Base-by-base conservation (phyloP, 2,797 vertebrate species). In the Epinephelus coioides region DNA sequence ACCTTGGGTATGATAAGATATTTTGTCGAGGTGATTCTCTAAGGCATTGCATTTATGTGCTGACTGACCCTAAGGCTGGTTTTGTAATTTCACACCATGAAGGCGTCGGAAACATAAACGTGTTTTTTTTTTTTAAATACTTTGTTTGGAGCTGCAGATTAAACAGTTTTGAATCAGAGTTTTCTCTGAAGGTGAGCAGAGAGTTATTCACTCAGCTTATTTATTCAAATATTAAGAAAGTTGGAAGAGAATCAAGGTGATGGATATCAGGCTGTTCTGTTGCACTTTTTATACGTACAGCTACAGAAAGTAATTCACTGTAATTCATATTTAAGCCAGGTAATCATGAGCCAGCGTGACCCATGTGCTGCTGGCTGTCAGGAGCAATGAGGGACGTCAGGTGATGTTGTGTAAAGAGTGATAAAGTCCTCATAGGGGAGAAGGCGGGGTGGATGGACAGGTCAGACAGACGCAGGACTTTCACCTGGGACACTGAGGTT, bases 51-150 rank as follows among this genome's bases (percentile, higher is more conserved):
- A 10, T 71, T 17, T 11, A 10, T 19, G 57, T 56, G 64, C 43
- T 2, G 6, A 0, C 13, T 21, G 19, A 71, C 55, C 27, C 21
- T 10, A 3, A 21, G 43, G 14, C 61, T 25, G 18, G 7, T 50
- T 69, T 44, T 65, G 18, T 71, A 17, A 25, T 79, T 63, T 64
- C 25, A 54, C 44, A 59, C 51, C 55, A 38, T 23, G 23, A 65
- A 72, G 34, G 34, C 7, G 34, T 34, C 34, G 7, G 34, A 34
- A 34, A 64, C 21, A 51, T 30, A 62, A 74, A 55, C n/a, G 3
- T 17, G 14, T 1, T 44, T 62, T 11, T 61, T 27, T 27, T 27
- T 27, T 27, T 27, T 27, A 27, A 44, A 73, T 60, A 11, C 18
- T 55, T 51, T 15, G 46, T 56, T 56, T 25, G n/a, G 6, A 69